These are phyloP conservation scores for Anadara kagoshimensis DNA, from an alignment of 1,140 invertebrate species.

Conservation along the genomic window DNA sequence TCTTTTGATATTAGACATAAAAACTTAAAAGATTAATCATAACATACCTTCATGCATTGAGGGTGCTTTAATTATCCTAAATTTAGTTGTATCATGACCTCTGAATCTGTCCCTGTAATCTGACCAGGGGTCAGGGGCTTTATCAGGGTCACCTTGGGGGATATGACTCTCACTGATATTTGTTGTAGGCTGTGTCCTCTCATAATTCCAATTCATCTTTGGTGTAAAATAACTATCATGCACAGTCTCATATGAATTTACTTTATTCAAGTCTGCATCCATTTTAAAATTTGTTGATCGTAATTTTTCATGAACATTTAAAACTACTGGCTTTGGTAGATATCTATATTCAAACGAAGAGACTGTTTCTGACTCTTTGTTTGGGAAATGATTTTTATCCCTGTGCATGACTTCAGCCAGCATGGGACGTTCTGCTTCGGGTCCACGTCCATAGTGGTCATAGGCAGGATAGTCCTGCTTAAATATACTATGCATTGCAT, in stretches of 20 bases:
- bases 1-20: too few relatives aligned
- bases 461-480: slow-evolving; percentile 62
- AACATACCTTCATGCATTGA: slow-evolving; percentile 62
- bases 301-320: slow-evolving; percentile 55
- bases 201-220: slow-evolving; percentile 48
- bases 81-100: slow-evolving; percentile 57
- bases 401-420: slow-evolving; percentile 65
- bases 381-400: slow-evolving; percentile 60
- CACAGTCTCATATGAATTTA: slow-evolving; percentile 60
- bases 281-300: slow-evolving; percentile 67
- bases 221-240: slow-evolving; percentile 62
- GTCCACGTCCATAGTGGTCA: slow-evolving; percentile 38
- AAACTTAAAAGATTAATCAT: too few relatives aligned
- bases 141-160: slow-evolving; percentile 61
- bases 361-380: slow-evolving; percentile 59
- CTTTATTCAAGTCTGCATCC: slow-evolving; percentile 63
- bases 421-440: slow-evolving; percentile 50
- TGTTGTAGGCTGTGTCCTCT: slow-evolving; percentile 19
- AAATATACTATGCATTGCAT: slow-evolving; percentile 58
- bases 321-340: slow-evolving; percentile 50
- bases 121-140: slow-evolving; percentile 56
- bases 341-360: slow-evolving; percentile 57
- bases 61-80: slow-evolving; percentile 52
- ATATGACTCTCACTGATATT: slow-evolving; percentile 45
- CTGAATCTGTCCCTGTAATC: slow-evolving; percentile 60